Evolutionary conservation across 2,113 vertebrate species (phyloP).

Genomic region (Lichenostomus cassidix): DNA sequence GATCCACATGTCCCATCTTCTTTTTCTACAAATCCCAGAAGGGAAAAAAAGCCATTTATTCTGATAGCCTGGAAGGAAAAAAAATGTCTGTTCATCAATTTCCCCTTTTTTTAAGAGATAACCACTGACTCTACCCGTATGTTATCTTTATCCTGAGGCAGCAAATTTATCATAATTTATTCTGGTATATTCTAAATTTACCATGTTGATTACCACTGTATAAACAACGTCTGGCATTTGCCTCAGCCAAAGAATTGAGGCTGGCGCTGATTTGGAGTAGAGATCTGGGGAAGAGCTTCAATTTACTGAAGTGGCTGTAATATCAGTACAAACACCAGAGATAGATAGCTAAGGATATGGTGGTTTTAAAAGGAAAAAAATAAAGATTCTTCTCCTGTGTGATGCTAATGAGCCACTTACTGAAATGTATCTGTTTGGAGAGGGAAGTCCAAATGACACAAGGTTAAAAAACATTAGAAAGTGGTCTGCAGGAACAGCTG

Average conservation of each 20-base stretch:
- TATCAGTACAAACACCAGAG: slow-evolving; percentile 74
- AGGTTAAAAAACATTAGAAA: slow-evolving; percentile 71
- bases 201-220: slow-evolving; percentile 81
- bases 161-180: slow-evolving; percentile 86
- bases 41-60: slow-evolving; percentile 25
- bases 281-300: slow-evolving; percentile 70
- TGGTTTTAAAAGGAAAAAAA: slow-evolving; percentile 41
- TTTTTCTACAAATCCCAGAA: slow-evolving; percentile 63
- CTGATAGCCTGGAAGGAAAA: slow-evolving; percentile 62
- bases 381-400: slow-evolving; percentile 52
- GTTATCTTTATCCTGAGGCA: slow-evolving; percentile 79
- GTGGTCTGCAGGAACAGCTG: slow-evolving; percentile 28
- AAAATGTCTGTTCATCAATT: slow-evolving; percentile 75
- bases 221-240: slow-evolving; percentile 80
- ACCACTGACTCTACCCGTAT: slow-evolving; percentile 70
- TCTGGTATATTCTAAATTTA: slow-evolving; percentile 83
- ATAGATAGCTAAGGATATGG: slow-evolving; percentile 59
- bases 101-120: slow-evolving; percentile 67
- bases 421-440: slow-evolving; percentile 70
- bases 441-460: slow-evolving; percentile 60
- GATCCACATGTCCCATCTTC: slow-evolving; percentile 71
- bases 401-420: slow-evolving; percentile 78
- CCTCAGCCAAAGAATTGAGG: slow-evolving; percentile 55
- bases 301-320: slow-evolving; percentile 68
- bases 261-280: slow-evolving; percentile 65